Conservation (phyloP, 2,113 vertebrate species). For the Pluvialis apricaria region DNA sequence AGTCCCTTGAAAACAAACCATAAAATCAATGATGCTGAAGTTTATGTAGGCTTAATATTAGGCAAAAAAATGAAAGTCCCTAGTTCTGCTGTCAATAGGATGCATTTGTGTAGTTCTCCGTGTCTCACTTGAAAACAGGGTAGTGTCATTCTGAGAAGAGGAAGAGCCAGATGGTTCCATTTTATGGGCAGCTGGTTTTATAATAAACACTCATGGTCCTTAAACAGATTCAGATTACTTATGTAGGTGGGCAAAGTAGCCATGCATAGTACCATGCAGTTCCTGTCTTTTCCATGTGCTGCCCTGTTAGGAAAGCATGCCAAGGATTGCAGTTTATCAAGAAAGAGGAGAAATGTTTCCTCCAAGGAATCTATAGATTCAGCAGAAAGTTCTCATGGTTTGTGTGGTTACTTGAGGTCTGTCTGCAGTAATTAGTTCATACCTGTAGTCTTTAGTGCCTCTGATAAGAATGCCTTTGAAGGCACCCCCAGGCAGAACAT, state of each 20-base stretch:
- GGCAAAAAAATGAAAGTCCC: background rate
- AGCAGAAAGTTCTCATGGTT: background rate
- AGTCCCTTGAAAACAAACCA: background rate
- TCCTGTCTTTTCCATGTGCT: background rate
- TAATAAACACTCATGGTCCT: background rate
- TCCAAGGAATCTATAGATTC: background rate
- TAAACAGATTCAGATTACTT: background rate
- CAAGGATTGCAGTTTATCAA: background rate
- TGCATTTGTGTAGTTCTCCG: background rate
- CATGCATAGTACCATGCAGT: background rate
- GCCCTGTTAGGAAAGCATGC: background rate
- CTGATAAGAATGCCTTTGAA: background rate
- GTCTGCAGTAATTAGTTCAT: background rate
- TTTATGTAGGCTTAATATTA: background rate
- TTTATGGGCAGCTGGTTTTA: background rate
- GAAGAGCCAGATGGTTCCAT: background rate
- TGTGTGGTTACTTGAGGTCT: background rate
- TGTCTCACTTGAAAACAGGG: background rate
- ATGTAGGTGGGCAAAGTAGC: background rate
- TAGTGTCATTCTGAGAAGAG: background rate
- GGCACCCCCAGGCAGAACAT: background rate
- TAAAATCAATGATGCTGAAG: slow-evolving; percentile 4
- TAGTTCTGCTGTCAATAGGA: background rate
- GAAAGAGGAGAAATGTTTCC: background rate
- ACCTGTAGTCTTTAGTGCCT: background rate